These are phyloP conservation scores for Petaurus breviceps DNA, from an alignment of 2,113 vertebrate genomes.

Conservation along the genomic window DNA sequence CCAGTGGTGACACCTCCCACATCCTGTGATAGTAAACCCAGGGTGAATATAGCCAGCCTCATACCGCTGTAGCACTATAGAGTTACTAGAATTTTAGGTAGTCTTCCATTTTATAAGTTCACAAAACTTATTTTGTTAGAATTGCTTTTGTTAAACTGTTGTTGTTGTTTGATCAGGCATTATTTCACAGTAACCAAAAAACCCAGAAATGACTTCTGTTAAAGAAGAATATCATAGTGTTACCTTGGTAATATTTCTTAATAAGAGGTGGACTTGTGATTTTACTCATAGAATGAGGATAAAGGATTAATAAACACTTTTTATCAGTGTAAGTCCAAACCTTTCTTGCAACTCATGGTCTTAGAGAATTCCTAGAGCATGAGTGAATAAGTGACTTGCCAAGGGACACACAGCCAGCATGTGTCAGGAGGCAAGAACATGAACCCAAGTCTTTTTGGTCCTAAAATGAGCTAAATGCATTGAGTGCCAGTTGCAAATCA, in stretches of 20 bases:
- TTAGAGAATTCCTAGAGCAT: neutral
- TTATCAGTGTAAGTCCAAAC: neutral
- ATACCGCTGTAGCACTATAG: neutral
- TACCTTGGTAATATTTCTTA: neutral
- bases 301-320: neutral
- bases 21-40: neutral
- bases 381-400: neutral
- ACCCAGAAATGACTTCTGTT: neutral
- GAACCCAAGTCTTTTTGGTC: no score
- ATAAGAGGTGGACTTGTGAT: neutral
- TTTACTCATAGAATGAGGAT: neutral
- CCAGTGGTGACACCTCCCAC: neutral
- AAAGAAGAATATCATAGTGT: neutral
- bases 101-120: neutral
- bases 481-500: no score
- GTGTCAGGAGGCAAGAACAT: no score
- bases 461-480: no score
- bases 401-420: neutral
- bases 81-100: neutral
- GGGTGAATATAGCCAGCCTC: neutral
- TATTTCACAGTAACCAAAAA: neutral
- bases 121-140: neutral
- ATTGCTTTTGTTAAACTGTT: neutral
- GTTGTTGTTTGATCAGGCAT: neutral
- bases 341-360: neutral